phyloP scores from a whole-genome alignment of 2,888 invertebrate genomes.

The Choreutis nemorana region DNA sequence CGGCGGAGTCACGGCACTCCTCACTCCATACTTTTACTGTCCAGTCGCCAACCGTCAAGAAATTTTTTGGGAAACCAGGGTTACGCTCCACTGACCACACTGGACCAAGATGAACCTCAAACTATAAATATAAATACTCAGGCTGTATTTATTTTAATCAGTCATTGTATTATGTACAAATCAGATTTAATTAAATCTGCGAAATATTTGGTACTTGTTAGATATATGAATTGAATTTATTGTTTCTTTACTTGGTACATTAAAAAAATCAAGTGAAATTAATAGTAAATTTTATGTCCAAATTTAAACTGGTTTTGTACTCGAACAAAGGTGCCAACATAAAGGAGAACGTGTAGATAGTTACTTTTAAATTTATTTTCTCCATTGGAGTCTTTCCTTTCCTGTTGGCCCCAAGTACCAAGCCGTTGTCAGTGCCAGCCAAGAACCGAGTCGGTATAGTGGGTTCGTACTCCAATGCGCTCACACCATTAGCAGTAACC shows the following conservation, averaged over 20 bases:
- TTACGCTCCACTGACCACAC: conserved; percentile 88
- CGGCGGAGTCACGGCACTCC: conserved; percentile 89
- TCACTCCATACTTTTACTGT: conserved; percentile 93
- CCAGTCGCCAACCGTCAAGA: conserved; percentile 94
- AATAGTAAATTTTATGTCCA: too few species aligned
- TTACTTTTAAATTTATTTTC: conserved; percentile 67
- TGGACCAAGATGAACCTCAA: conserved; percentile 80
- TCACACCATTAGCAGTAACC: conserved; percentile 66
- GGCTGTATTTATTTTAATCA: too few species aligned
- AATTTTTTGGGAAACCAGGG: conserved; percentile 92
- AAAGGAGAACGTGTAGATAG: background rate
- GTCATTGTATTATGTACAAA: too few species aligned
- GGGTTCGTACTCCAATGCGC: conserved; percentile 73
- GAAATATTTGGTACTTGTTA: too few species aligned
- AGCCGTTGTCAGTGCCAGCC: conserved; percentile 74
- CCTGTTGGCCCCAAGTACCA: conserved; percentile 72
- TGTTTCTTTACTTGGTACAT: too few species aligned
- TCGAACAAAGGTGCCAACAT: background rate
- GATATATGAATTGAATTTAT: too few species aligned
- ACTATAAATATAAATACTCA: too few species aligned
- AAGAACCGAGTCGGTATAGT: conserved; percentile 79
- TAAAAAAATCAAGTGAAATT: too few species aligned
- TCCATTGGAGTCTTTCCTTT: conserved; percentile 75
- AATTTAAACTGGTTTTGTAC: too few species aligned
- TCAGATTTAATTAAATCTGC: too few species aligned